Base-by-base conservation (phyloP, 2,113 vertebrate genomes). In the Puntigrus tetrazona region DNA sequence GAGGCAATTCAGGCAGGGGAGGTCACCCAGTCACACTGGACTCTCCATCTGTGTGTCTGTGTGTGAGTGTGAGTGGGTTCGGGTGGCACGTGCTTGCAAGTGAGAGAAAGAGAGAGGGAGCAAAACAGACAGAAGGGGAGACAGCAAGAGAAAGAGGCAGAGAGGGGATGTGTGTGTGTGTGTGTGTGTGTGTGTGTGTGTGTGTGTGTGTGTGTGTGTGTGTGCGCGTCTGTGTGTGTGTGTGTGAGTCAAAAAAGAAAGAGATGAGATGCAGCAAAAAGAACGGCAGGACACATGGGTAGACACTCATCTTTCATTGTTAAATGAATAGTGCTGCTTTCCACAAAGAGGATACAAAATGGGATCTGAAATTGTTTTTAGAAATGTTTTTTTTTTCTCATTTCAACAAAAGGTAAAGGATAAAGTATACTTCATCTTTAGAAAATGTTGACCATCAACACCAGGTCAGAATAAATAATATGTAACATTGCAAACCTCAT, bases 1-100 rank as follows among this genome's bases (percentile, higher is more conserved):
- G 91, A 91, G 87, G 81, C 90, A 89, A 91, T 89, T 87, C 86
- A 91, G 87, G 84, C 85, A 86, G 85, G 85, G 72, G 84, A 88
- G 89, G 90, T 87, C 85, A 88, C 27, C 84, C 86, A 90, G 76
- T 90, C 92, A 92, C 80, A 85, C 87, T 82, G 89, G 88, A 88
- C 88, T 86, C 82, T 92, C 88, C 63, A 85, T 67, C 73, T 57
- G 69, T 36, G 29, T 59, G 77, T 59, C 31, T 86, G 59, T 80
- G 29, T 74, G 74, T 82, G 88, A 85, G 83, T 83, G 69, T 59
- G 84, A 34, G 84, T 88, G 86, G 86, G 88, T 84, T 83, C 75
- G 85, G 77, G 86, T 76, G 41, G 85, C 82, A 85, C 88, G 61
- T 89, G 78, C 85, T 29, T 13, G 70, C 83, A 84, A 88, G 83